Evolutionary conservation across 2,888 invertebrate genomes (phyloP).

Genomic region (Sarcophaga variegata): DNA sequence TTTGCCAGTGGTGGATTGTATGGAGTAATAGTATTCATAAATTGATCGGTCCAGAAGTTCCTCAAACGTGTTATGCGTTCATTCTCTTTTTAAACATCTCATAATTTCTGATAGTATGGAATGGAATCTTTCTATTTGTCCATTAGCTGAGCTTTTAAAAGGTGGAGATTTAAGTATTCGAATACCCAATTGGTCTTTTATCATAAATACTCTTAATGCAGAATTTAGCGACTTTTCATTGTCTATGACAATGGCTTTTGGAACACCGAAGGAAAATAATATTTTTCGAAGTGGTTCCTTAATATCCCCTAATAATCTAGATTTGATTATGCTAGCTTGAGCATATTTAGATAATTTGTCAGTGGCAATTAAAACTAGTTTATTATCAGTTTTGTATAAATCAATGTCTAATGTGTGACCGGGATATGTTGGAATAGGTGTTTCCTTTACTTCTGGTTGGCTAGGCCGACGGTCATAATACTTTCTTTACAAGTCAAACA

Average conservation of each 20-base stretch:
- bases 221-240: not conserved
- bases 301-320: not conserved
- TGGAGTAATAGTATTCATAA: slow-evolving; percentile 38
- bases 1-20: slow-evolving; percentile 12
- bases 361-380: too few relatives aligned
- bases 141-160: slow-evolving; percentile 14
- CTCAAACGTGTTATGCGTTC: slow-evolving; percentile 15
- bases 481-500: too few relatives aligned
- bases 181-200: slow-evolving; percentile 2
- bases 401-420: too few relatives aligned
- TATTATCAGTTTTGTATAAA: not conserved
- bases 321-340: too few relatives aligned
- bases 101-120: slow-evolving; percentile 11
- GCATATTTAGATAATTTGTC: too few relatives aligned
- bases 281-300: not conserved
- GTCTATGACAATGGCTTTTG: slow-evolving; percentile 9
- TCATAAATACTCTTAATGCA: not conserved
- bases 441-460: too few relatives aligned
- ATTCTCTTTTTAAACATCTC: slow-evolving; percentile 24
- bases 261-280: not conserved
- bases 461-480: not conserved
- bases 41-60: slow-evolving; percentile 27
- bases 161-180: slow-evolving; percentile 17
- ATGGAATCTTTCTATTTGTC: too few relatives aligned
- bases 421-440: too few relatives aligned